Evolutionary conservation across 1,140 invertebrate genomes (phyloP), one percentile per base, ranked within the genome.

Genomic region (Amyelois transitella): DNA sequence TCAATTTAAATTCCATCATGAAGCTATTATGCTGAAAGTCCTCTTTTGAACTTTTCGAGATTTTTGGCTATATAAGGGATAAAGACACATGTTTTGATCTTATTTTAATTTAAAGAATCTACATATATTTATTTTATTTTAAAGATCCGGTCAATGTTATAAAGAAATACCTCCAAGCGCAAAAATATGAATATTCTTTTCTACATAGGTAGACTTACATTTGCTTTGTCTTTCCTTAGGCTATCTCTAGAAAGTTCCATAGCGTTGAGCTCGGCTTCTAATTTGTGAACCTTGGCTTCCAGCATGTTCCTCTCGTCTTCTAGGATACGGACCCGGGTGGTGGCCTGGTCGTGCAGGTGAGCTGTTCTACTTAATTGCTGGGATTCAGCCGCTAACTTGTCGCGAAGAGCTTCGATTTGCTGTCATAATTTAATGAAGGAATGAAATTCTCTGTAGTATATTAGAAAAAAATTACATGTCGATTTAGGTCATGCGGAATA

Each of bases 341-440:
- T 90, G 5, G 89, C 90, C 66, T 91, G 88, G 56, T 93, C 92
- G 56, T 91, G 89, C 19, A 92, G 65, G 28, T 94, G 92, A 28
- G 91, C 90, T 18, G 93, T 90, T 51, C 93, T 88, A 54, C 87
- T 90, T 12, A 92, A 62, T 68, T 93, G 91, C 55, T 92, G 91
- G 0, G 90, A 90, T 56, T 94, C 91, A 38, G 90, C 63, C 43
- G 80, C 88, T 8, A 94, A 72, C 81, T 94, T 94, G 54, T 95
- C 94, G 10, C 92, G 90, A 10, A 94, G 71, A 1, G 89, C 86
- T 58, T 94, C 92, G 50, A 94, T 81, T 93, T 93, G 93, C 94
- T 95, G 51, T 19, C 69, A 73, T 28, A 38, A 38, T 38, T 4
- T 38, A 14, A 8, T 12, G 12, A 8, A 28, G 25, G 25, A 28